Base-by-base conservation (phyloP, 2,888 invertebrate genomes). In the Ornithoptera alexandrae region DNA sequence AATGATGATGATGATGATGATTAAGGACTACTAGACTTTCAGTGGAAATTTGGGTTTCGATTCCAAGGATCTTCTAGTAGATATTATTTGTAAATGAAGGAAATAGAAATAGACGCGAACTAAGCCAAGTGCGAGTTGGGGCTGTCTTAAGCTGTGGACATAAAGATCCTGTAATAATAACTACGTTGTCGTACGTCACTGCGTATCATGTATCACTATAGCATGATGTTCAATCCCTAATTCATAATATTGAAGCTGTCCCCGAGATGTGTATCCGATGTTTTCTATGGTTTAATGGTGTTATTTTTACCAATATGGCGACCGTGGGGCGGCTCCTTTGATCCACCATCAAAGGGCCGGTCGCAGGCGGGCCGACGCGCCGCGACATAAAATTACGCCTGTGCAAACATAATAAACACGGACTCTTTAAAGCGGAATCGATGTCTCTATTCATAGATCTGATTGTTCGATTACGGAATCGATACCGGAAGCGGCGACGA, bases 301-400 rank as follows among this genome's bases (percentile, higher is more conserved):
- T 87, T 89, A 85, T 87, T 88, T 87, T 86, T 86, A 89, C 89
- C 88, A 89, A 89, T 89, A 89, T 84, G 87, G 86, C 83, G 80
- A 81, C 84, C 83, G 79, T 82, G 80, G 80, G 81, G 80, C 88
- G 89, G 88, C 79, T 72, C 76, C 83, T 90, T 89, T 89, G 88
- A 90, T 86, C 85, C 77, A 68, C 59, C 81, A 83, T 87, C 88
- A 88, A 88, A 88, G 86, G 78, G 75, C 73, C 71, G 71, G 74
- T 74, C 73, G 75, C 78, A 79, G 80, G 82, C 73, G 78, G 65
- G 75, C 81, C 84, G 82, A 78, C 80, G 72, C 73, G 76, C 72
- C 76, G 76, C 78, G 81, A 83, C 84, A 81, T 82, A 81, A 84
- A 84, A 79, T 80, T 76, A 77, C 77, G 80, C 78, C 76, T 82